Conservation (phyloP, 2,113 vertebrate species). For the Sciurus niger region DNA sequence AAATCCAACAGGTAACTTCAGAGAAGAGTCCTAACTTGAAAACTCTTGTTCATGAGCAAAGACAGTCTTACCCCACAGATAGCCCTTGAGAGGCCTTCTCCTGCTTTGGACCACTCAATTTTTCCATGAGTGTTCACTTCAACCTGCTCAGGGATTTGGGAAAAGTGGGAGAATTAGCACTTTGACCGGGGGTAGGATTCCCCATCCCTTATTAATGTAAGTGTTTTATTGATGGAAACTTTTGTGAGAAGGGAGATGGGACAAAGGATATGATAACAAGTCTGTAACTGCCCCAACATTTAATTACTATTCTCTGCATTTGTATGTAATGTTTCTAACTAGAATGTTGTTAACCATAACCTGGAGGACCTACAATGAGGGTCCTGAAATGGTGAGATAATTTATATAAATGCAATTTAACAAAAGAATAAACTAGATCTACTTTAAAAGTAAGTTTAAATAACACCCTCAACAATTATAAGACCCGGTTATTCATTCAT, state of each 20-base stretch:
- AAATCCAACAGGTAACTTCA: background rate
- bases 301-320: background rate
- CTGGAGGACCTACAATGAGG: too few species aligned
- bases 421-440: background rate
- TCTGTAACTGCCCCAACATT: background rate
- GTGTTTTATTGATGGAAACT: background rate
- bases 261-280: background rate
- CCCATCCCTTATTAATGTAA: background rate
- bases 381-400: background rate
- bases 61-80: background rate
- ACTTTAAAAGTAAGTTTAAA: background rate
- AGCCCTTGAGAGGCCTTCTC: background rate
- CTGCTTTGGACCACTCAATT: background rate
- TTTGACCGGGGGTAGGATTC: too few species aligned
- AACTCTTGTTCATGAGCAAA: background rate
- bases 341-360: background rate
- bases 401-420: background rate
- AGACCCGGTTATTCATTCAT: background rate
- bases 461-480: background rate
- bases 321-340: background rate
- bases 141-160: background rate
- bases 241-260: background rate
- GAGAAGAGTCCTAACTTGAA: background rate
- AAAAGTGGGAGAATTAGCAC: background rate
- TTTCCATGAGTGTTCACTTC: background rate